Base-by-base conservation (phyloP, 1,140 invertebrate species). In the Leptopilina boulardi region DNA sequence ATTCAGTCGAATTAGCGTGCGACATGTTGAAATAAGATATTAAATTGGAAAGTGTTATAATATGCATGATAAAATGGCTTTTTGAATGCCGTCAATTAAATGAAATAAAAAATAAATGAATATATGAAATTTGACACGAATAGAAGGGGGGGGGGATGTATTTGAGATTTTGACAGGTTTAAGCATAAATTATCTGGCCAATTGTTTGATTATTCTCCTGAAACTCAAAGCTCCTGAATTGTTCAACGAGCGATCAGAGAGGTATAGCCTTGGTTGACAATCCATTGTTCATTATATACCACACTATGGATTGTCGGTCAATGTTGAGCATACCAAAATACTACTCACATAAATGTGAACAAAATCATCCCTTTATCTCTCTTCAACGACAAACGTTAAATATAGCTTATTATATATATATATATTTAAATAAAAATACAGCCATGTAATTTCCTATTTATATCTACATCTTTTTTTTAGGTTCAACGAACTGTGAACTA, bases 161-260 rank as follows among this genome's bases (percentile, higher is more conserved):
- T 51, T 51, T 51, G 47, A 30, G 59, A 23, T 38, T 66, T 34
- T 23, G 26, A 15, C 23, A 66, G 59, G 59, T n/a, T 66, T 30
- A 66, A n/a, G 10, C 59, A 66, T 66, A 66, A 66, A 66, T 66
- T 66, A 66, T 66, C 15, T 66, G n/a, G 59, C 59, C 59, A 66
- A 66, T 66, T 66, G 59, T 66, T n/a, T 66, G 59, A 66, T 66
- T 66, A 66, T 66, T 66, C 59, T 66, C 59, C 26, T 66, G 59
- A 15, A 66, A 23, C 59, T 30, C 26, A 26, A 15, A 23, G 23
- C 15, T 26, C 21, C 21, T 66, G 59, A 66, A 66, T 66, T 66
- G 59, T 66, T 30, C 59, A 66, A n/a, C 59, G 59, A 66, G 13
- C 59, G 59, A 34, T 66, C 59, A n/a, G n/a, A n/a, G 59, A 66